Percentiles rank a stretch among this genome's conserved stretches.
These are phyloP conservation scores for Diachasmimorpha longicaudata DNA, from an alignment of 1,140 invertebrate genomes.

Conservation along the genomic window DNA sequence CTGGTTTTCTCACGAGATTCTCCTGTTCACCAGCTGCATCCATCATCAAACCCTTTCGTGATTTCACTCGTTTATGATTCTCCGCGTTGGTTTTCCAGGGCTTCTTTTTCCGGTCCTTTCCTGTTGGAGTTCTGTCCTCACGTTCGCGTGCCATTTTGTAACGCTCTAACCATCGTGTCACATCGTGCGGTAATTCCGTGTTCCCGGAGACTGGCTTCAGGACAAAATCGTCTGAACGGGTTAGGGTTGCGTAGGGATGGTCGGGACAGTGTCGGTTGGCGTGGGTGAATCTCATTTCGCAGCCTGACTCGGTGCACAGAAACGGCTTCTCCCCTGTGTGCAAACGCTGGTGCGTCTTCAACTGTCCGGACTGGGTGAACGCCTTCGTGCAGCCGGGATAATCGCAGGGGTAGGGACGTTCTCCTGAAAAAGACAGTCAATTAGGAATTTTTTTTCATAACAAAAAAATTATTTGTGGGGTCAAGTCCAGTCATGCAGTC, in stretches of 20 bases:
- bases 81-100: constrained; percentile 52
- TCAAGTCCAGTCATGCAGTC: too few species aligned
- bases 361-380: constrained; percentile 84
- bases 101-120: constrained; percentile 58
- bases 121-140: constrained; percentile 61
- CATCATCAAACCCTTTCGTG: constrained; percentile 58
- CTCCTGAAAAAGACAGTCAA: constrained; percentile 70
- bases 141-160: constrained; percentile 59
- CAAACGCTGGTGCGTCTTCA: constrained; percentile 82
- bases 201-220: constrained; percentile 62
- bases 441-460: too few species aligned
- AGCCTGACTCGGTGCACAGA: constrained; percentile 72
- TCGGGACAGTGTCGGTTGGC: constrained; percentile 79
- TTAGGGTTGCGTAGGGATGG: constrained; percentile 68
- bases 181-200: constrained; percentile 65
- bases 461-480: constrained; percentile 11
- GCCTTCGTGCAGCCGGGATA: constrained; percentile 77
- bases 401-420: constrained; percentile 80
- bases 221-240: constrained; percentile 65
- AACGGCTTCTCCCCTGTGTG: constrained; percentile 87
- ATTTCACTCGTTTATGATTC: constrained; percentile 51
- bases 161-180: constrained; percentile 67
- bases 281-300: constrained; percentile 78
- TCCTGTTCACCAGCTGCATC: constrained; percentile 54
- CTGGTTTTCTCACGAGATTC: constrained; percentile 48